Conservation (phyloP, 2,797 vertebrate species). For the Pangasius sanitwongsei region DNA sequence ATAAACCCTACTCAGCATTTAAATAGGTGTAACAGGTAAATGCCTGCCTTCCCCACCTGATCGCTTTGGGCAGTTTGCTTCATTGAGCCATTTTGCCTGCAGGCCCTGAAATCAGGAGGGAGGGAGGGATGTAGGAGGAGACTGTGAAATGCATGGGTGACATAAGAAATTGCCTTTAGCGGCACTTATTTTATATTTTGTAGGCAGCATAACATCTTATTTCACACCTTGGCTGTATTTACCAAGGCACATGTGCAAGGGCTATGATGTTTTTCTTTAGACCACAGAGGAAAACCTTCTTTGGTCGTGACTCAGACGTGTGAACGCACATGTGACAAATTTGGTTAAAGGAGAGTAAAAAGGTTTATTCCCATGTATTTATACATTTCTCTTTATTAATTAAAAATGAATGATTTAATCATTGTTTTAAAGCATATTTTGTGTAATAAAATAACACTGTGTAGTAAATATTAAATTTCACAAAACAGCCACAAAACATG, state of each 20-base stretch:
- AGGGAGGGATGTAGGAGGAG: background rate
- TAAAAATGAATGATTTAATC: background rate
- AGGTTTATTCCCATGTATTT: background rate
- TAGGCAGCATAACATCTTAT: background rate
- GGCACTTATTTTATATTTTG: background rate
- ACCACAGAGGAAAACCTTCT: background rate
- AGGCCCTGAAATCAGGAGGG: background rate
- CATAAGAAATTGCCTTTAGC: slow-evolving; percentile 2
- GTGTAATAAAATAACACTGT: background rate
- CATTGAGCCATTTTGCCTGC: background rate
- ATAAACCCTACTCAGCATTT: background rate
- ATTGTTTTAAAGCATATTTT: background rate
- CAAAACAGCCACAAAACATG: background rate
- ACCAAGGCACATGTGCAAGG: background rate
- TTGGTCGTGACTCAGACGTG: background rate
- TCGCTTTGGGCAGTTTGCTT: background rate
- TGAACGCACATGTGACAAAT: background rate
- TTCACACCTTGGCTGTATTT: background rate
- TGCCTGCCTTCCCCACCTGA: slow-evolving; percentile 8
- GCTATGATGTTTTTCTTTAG: background rate
- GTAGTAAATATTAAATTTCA: background rate
- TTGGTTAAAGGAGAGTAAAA: background rate
- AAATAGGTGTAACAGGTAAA: slow-evolving; percentile 15
- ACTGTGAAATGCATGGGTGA: background rate
- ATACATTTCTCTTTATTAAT: background rate